phyloP scores from a whole-genome alignment of 2,888 invertebrate species.

The Agrotis clavis region DNA sequence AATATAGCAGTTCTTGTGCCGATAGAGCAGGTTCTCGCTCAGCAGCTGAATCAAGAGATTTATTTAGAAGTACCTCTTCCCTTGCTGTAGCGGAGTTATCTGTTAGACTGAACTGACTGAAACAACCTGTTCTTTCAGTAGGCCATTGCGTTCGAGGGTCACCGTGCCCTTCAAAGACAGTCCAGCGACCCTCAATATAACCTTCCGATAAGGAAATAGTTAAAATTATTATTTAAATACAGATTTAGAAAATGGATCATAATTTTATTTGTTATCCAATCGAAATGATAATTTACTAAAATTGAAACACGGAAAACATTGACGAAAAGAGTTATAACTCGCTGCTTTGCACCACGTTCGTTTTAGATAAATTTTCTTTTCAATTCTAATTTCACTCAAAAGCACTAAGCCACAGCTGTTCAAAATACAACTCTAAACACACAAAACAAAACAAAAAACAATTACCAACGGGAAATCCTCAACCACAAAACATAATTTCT shows the following conservation, averaged over 20 bases:
- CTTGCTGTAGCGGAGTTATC: too few species aligned
- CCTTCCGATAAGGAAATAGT: too few species aligned
- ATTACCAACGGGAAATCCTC: conserved; percentile 17
- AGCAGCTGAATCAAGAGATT: too few species aligned
- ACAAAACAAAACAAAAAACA: conserved; percentile 25
- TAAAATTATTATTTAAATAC: not conserved
- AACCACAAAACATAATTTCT: conserved; percentile 48
- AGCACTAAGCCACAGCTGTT: not conserved
- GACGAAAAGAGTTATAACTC: not conserved
- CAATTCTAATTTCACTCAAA: not conserved
- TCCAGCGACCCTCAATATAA: too few species aligned
- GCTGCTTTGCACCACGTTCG: not conserved
- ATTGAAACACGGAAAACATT: not conserved
- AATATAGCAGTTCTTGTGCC: too few species aligned
- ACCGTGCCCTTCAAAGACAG: too few species aligned
- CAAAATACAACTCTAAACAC: not conserved
- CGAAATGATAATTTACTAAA: too few species aligned
- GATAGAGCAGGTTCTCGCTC: too few species aligned
- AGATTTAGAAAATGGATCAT: not conserved
- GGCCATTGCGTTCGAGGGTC: too few species aligned
- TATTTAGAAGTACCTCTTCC: too few species aligned
- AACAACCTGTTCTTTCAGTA: too few species aligned
- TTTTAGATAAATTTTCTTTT: not conserved
- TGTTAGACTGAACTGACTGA: too few species aligned
- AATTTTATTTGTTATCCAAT: not conserved